Base-by-base conservation (phyloP, 2,113 vertebrate genomes). In the Aviceda subcristata region DNA sequence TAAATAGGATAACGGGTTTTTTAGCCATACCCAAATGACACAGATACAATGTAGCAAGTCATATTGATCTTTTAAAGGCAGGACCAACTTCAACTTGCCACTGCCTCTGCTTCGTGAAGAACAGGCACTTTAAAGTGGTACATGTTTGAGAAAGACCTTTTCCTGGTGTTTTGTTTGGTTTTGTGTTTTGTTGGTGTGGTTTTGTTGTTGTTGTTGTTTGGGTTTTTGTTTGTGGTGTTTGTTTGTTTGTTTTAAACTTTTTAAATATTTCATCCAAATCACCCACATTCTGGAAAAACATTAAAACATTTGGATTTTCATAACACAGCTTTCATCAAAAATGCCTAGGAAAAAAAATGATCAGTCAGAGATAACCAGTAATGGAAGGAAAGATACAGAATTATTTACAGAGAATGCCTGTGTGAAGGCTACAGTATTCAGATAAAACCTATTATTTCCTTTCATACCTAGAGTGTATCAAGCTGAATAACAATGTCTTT, bases 401-500 rank as follows among this genome's bases (percentile, higher is more conserved):
- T 36, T 83, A 36, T 74, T 84, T 83, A 57, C 3, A 55, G n/a
- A 77, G 2, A 22, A 2, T 69, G 30, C 10, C 17, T 92, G 66
- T 71, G 55, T 34, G 81, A 74, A 73, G 32, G 20, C 12, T 24
- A 71, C 55, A 80, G 57, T 68, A 18, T 91, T 94, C 86, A 79
- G 72, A 81, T 68, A 63, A 73, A 97, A 86, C 26, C 66, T 67
- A 39, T 57, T 67, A 39, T 57, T 97, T 84, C 23, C 64, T 87
- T 92, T 94, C 76, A 88, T 92, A 77, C 12, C 38, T 79, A 59
- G 29, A 88, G 32, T 64, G 30, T 86, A 96, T 94, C 79, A 90
- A 53, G 24, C n/a, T 92, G 92, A 97, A 95, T 94, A 94, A 85
- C 89, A 96, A 62, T 76, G 64, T 64, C 57, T 75, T 94, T 80